Conservation (phyloP, 1,140 invertebrate species). For the Macrosteles quadrilineatus region DNA sequence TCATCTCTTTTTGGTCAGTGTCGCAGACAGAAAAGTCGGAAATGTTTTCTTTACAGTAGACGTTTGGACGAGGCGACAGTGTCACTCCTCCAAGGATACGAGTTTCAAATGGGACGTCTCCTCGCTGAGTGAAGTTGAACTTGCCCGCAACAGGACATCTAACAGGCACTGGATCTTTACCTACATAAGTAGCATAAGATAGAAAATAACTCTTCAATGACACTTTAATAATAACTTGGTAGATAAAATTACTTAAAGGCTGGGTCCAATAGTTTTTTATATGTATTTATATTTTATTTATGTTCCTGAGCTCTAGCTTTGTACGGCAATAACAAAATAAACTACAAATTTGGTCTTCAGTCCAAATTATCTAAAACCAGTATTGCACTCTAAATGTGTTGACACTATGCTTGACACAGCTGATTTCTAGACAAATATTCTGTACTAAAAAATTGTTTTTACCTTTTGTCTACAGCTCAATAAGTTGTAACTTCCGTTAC, state of each 20-base stretch:
- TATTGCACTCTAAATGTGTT: too few relatives aligned
- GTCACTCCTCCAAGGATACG: slow-evolving; percentile 94
- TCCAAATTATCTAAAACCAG: too few relatives aligned
- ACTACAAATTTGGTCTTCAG: not conserved
- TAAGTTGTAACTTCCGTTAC: too few relatives aligned
- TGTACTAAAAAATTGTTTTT: too few relatives aligned
- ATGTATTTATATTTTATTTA: too few relatives aligned
- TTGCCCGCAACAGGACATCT: slow-evolving; percentile 95
- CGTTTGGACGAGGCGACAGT: slow-evolving; percentile 85
- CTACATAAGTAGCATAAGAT: too few relatives aligned
- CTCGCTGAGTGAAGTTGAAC: slow-evolving; percentile 88
- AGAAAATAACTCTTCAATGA: slow-evolving; percentile 1
- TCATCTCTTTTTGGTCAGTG: slow-evolving; percentile 89
- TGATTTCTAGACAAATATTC: too few relatives aligned
- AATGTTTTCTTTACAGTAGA: slow-evolving; percentile 91
- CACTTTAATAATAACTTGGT: slow-evolving; percentile 15
- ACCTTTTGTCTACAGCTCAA: too few relatives aligned
- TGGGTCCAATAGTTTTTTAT: not conserved
- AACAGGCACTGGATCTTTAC: slow-evolving; percentile 88
- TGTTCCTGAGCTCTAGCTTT: too few relatives aligned
- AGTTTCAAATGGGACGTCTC: slow-evolving; percentile 86
- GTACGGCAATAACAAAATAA: slow-evolving; percentile 21
- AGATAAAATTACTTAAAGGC: not conserved
- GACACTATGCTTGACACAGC: too few relatives aligned
- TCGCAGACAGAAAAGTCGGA: slow-evolving; percentile 94